phyloP scores from a whole-genome alignment of 2,797 vertebrate genomes.

The Oryzias sinensis region DNA sequence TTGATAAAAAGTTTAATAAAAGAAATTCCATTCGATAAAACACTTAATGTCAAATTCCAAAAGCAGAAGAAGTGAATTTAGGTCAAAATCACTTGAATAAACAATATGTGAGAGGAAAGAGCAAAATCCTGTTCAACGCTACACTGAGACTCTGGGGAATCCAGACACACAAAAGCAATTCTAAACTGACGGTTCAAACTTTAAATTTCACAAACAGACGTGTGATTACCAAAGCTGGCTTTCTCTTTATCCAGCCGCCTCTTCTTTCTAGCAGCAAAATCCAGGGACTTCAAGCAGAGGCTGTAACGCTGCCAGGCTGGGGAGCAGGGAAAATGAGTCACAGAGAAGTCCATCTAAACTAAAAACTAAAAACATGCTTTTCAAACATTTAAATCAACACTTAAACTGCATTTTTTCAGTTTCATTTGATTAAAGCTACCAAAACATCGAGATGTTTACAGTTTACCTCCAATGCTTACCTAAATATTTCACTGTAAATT shows the following conservation, averaged over 20 bases:
- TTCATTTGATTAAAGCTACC: too few relatives aligned
- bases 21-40: not conserved
- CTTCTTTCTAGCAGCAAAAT: too few relatives aligned
- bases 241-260: not conserved
- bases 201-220: constrained; percentile 5
- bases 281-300: too few relatives aligned
- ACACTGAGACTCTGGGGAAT: constrained; percentile 25
- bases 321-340: too few relatives aligned
- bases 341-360: too few relatives aligned
- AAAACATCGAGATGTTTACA: too few relatives aligned
- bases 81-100: constrained; percentile 19
- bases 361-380: too few relatives aligned
- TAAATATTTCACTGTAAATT: too few relatives aligned
- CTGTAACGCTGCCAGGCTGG: too few relatives aligned
- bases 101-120: constrained; percentile 27
- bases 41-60: constrained; percentile 8
- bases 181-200: constrained; percentile 5
- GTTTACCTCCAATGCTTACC: too few relatives aligned
- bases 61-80: constrained; percentile 15
- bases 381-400: too few relatives aligned
- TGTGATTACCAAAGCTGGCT: constrained; percentile 1
- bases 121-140: constrained; percentile 26
- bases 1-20: not conserved
- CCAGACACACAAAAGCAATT: constrained; percentile 4
- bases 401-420: too few relatives aligned